These are phyloP conservation scores for Sitta carolinensis DNA, from an alignment of 2,797 vertebrate species.

Conservation along the genomic window DNA sequence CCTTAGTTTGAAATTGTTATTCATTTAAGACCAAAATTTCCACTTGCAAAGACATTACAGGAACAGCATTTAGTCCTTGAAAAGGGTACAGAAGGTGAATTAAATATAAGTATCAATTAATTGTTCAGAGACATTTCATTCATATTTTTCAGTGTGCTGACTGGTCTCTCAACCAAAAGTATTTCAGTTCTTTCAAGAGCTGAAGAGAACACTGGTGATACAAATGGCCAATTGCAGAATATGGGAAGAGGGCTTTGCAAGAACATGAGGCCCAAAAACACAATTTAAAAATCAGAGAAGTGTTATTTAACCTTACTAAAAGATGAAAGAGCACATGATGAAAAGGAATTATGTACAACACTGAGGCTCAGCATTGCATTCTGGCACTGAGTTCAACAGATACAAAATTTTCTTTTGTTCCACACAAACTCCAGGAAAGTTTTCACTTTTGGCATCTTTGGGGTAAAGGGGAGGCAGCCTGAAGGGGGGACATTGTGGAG, in stretches of 20 bases:
- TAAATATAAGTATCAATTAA: neutral
- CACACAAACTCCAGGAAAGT: neutral
- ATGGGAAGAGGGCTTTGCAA: neutral
- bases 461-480: neutral
- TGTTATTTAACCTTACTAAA: neutral
- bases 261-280: neutral
- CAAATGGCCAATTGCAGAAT: neutral
- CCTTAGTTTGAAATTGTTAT: neutral
- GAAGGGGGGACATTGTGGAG: neutral
- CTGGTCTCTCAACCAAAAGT: neutral
- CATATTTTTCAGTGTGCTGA: neutral
- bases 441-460: neutral
- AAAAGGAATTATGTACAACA: neutral
- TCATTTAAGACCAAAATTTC: neutral
- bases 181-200: neutral
- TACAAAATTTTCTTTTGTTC: neutral
- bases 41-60: neutral
- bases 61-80: neutral
- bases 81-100: neutral
- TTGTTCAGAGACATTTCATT: neutral
- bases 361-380: neutral
- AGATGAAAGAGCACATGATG: neutral
- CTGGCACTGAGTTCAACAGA: fast-evolving
- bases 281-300: neutral
- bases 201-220: neutral